Evolutionary conservation across 2,113 vertebrate species (phyloP).

Genomic region (Murina feae): DNA sequence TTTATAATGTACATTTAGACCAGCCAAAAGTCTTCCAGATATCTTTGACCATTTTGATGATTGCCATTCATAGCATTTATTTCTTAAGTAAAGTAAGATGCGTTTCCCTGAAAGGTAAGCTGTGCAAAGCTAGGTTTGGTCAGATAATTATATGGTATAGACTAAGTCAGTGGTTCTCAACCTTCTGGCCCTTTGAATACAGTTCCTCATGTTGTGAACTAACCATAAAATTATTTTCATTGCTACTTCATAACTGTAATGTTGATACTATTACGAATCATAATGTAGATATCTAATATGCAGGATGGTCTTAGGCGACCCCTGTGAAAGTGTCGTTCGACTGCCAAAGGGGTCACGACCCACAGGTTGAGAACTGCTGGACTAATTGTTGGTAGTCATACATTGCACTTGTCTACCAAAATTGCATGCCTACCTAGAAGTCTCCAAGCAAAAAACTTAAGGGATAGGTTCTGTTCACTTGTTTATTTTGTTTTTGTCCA

Average conservation of each 20-base stretch:
- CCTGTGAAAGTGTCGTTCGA: too few relatives aligned
- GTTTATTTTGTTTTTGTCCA: constrained; percentile 33
- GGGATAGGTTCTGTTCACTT: constrained; percentile 24
- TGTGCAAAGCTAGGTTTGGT: neutral
- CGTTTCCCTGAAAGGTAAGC: neutral
- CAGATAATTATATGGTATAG: neutral
- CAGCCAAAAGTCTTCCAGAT: neutral
- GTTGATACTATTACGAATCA: too few relatives aligned
- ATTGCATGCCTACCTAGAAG: neutral
- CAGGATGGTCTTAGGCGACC: too few relatives aligned
- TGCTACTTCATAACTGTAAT: too few relatives aligned
- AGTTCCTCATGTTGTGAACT: too few relatives aligned
- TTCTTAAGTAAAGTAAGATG: constrained; percentile 26
- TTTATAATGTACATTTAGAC: constrained; percentile 19
- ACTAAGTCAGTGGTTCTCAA: too few relatives aligned
- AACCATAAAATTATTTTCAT: too few relatives aligned
- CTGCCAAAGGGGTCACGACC: too few relatives aligned
- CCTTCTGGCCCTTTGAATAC: too few relatives aligned
- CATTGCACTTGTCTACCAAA: neutral
- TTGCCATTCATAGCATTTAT: neutral
- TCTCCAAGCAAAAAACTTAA: constrained; percentile 26
- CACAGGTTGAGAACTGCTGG: too few relatives aligned
- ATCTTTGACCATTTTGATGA: constrained; percentile 26
- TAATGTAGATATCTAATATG: too few relatives aligned
- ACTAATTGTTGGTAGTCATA: neutral